Conservation (phyloP, 2,113 vertebrate species). For the Callithrix jacchus region DNA sequence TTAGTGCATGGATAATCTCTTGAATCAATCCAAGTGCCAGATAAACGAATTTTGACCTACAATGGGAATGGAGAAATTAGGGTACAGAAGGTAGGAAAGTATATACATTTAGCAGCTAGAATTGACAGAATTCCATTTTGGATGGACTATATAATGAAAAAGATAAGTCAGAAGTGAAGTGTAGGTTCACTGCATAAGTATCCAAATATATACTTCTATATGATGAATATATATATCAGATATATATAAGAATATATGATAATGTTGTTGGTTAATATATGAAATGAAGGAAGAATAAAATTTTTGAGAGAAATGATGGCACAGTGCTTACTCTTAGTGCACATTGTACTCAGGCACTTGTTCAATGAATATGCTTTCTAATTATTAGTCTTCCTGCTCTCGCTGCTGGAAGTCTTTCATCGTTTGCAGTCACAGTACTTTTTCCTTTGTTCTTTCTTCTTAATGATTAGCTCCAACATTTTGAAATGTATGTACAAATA, state of each 20-base stretch:
- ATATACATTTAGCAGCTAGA: neutral
- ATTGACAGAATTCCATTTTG: neutral
- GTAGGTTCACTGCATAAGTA: neutral
- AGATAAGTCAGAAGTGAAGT: neutral
- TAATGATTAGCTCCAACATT: neutral
- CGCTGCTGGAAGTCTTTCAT: neutral
- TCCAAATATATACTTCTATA: neutral
- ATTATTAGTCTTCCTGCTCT: neutral
- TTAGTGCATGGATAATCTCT: neutral
- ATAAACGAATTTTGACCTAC: neutral
- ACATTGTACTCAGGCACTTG: neutral
- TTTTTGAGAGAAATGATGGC: neutral
- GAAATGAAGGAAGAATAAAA: neutral
- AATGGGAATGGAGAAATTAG: no score
- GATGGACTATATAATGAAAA: neutral
- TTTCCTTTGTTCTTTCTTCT: conserved; percentile 6
- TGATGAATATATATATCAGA: no score
- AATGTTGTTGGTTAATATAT: neutral
- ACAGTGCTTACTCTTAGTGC: neutral
- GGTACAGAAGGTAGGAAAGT: neutral
- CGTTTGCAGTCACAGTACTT: neutral
- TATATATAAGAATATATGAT: neutral
- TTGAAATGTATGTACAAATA: neutral
- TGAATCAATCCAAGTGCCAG: neutral
- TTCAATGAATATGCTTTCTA: neutral